phyloP scores from a whole-genome alignment of 2,888 invertebrate genomes.

The Noctua pronuba region DNA sequence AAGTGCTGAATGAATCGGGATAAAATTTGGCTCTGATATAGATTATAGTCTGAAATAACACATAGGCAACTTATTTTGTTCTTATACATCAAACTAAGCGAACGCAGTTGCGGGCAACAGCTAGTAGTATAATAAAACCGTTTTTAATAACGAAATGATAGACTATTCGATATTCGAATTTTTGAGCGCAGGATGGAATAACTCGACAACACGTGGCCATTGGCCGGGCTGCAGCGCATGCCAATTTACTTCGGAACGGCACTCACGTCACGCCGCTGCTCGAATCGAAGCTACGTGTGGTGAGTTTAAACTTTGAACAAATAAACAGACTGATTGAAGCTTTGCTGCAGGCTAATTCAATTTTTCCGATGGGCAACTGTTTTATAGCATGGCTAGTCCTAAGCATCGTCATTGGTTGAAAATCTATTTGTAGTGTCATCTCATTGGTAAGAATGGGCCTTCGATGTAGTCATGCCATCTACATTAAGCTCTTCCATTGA shows the following conservation, averaged over 20 bases:
- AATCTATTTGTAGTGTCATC: background rate
- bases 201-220: constrained; percentile 29
- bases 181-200: background rate
- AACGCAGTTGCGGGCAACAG: no score
- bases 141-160: background rate
- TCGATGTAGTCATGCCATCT: background rate
- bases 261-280: constrained; percentile 39
- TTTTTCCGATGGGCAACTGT: background rate
- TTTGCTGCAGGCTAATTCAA: background rate
- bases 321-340: background rate
- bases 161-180: background rate
- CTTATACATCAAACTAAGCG: no score
- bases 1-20: background rate
- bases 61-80: no score
- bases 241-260: constrained; percentile 27
- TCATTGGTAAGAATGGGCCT: background rate
- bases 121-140: no score
- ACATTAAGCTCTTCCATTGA: background rate
- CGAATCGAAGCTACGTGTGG: constrained; percentile 34
- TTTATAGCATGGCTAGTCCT: background rate
- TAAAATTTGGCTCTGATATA: background rate
- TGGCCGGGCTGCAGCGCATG: constrained; percentile 11
- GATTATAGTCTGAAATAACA: background rate
- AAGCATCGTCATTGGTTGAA: background rate
- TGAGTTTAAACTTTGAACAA: constrained; percentile 21